These are phyloP conservation scores for Camponotus floridanus DNA, from an alignment of 1,140 invertebrate genomes.

Conservation along the genomic window DNA sequence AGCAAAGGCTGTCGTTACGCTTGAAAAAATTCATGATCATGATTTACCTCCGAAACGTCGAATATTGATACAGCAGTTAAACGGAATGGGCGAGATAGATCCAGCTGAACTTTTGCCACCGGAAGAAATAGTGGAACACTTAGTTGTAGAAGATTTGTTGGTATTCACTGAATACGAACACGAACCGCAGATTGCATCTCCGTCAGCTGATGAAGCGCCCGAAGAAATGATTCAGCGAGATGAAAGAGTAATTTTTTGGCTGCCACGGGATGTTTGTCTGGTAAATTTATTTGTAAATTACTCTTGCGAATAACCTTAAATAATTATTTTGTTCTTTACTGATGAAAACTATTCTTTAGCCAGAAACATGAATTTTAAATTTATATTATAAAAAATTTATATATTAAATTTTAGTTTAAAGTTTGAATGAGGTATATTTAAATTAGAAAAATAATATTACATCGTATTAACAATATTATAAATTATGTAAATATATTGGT, in stretches of 20 bases:
- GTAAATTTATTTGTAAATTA: conserved; percentile 50
- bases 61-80: not conserved
- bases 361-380: not conserved
- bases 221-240: not conserved
- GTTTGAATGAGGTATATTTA: not conserved
- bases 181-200: no score
- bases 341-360: not conserved
- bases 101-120: not conserved
- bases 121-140: not conserved
- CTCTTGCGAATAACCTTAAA: not conserved
- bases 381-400: no score
- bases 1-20: not conserved
- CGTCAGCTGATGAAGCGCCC: not conserved
- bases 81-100: conserved; percentile 6
- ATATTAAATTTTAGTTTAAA: not conserved
- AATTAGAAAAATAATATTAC: not conserved
- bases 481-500: not conserved
- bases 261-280: conserved; percentile 63
- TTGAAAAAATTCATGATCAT: not conserved
- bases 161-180: not conserved
- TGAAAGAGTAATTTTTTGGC: conserved; percentile 65
- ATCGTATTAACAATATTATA: not conserved
- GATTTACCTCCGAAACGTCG: not conserved
- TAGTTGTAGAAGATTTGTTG: not conserved
- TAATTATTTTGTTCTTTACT: not conserved